A percentile compares a stretch with the other conserved stretches of the same genome.
These are phyloP conservation scores for Spatula versicolor DNA, from an alignment of 2,797 vertebrate species.

Conservation along the genomic window DNA sequence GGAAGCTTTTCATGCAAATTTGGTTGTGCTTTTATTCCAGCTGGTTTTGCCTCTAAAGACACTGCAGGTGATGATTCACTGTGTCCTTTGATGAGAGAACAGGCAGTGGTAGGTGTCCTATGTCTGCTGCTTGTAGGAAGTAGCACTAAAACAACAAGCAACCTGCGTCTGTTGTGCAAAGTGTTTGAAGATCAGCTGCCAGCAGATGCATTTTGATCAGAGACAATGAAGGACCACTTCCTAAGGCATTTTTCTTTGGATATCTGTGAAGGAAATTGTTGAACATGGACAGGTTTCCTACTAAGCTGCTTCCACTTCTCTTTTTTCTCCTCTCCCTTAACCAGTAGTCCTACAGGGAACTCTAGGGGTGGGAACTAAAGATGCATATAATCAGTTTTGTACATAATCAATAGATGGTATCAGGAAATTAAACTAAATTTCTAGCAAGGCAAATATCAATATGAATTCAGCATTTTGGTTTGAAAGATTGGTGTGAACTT, in stretches of 20 bases:
- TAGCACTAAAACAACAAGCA: neutral
- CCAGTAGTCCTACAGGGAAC: neutral
- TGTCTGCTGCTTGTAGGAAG: neutral
- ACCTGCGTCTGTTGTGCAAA: neutral
- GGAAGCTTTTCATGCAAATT: neutral
- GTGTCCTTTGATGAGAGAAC: neutral
- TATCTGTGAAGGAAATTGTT: neutral
- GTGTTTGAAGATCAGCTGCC: neutral
- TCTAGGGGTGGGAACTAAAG: neutral
- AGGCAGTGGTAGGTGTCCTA: neutral
- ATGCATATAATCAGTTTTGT: neutral
- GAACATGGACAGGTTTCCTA: neutral
- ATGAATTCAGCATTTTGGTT: neutral
- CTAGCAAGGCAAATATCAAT: neutral
- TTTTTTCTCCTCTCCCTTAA: neutral
- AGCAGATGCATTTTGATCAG: slow-evolving; percentile 32
- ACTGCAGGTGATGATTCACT: fast-evolving
- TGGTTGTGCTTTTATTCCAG: neutral
- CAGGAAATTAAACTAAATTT: slow-evolving; percentile 29
- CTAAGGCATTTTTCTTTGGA: neutral
- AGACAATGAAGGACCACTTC: neutral
- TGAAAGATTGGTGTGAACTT: slow-evolving; percentile 3
- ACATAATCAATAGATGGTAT: neutral
- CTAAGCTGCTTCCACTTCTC: neutral
- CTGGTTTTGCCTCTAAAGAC: neutral